Evolutionary conservation across 1,140 invertebrate species (phyloP).

Genomic region (Armadillidium nasatum): DNA sequence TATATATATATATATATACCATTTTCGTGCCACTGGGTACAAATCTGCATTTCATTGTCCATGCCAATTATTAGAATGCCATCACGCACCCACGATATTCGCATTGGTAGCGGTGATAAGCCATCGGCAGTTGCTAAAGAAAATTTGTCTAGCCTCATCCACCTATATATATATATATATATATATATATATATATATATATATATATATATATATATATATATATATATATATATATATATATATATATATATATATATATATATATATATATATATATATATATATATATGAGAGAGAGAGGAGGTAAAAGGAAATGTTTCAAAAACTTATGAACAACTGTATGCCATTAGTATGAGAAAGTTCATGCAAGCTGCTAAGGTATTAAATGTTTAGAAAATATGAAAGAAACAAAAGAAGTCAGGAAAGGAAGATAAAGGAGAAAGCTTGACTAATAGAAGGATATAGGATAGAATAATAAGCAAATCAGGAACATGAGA

Average conservation of each 20-base stretch:
- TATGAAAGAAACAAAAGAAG: too few species aligned
- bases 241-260: not conserved
- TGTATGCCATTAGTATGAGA: too few species aligned
- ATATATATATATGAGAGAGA: too few species aligned
- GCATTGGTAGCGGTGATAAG: conserved; percentile 91
- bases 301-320: too few species aligned
- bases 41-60: conserved; percentile 99
- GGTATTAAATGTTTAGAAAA: too few species aligned
- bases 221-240: conserved; percentile 1
- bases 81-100: conserved; percentile 96
- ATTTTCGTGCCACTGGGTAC: conserved; percentile 77
- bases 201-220: conserved; percentile 49
- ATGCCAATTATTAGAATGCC: conserved; percentile 97
- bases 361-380: too few species aligned
- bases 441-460: too few species aligned
- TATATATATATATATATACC: not conserved
- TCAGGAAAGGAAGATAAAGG: too few species aligned
- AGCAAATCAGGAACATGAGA: too few species aligned
- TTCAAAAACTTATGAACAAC: too few species aligned
- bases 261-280: not conserved
- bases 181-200: conserved; percentile 56
- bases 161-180: conserved; percentile 57
- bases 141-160: conserved; percentile 92
- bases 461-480: too few species aligned
- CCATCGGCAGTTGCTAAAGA: conserved; percentile 91